phyloP scores from a whole-genome alignment of 2,113 vertebrate genomes.

The Lophius piscatorius region DNA sequence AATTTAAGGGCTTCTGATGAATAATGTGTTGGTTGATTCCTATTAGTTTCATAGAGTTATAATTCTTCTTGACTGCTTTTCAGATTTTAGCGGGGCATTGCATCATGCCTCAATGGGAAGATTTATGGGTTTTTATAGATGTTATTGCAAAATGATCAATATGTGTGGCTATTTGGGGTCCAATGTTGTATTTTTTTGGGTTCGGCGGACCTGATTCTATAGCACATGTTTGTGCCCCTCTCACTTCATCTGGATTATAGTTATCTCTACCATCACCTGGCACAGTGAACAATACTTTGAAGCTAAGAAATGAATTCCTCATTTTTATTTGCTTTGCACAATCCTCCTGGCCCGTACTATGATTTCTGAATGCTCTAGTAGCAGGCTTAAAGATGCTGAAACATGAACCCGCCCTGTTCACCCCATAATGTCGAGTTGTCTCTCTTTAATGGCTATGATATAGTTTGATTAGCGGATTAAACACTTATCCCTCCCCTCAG shows the following conservation, averaged over 20 bases:
- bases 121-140: too few relatives aligned
- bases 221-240: too few relatives aligned
- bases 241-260: not conserved
- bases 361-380: not conserved
- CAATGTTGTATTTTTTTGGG: too few relatives aligned
- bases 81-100: too few relatives aligned
- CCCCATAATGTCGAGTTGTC: conserved; percentile 66
- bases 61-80: too few relatives aligned
- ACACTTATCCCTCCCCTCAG: conserved; percentile 73
- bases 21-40: too few relatives aligned
- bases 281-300: not conserved
- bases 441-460: conserved; percentile 72
- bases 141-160: too few relatives aligned
- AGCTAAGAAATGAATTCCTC: not conserved
- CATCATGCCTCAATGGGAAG: too few relatives aligned
- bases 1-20: too few relatives aligned
- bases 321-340: conserved; percentile 6
- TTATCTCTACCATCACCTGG: not conserved
- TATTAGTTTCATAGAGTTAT: too few relatives aligned
- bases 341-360: not conserved
- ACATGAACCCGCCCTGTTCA: conserved; percentile 41
- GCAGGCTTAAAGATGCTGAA: conserved; percentile 31
- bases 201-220: too few relatives aligned
- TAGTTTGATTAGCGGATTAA: conserved; percentile 80
- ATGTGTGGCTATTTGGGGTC: too few relatives aligned